Evolutionary conservation across 1,140 invertebrate species (phyloP).

Genomic region (Wiebesia pumilae): DNA sequence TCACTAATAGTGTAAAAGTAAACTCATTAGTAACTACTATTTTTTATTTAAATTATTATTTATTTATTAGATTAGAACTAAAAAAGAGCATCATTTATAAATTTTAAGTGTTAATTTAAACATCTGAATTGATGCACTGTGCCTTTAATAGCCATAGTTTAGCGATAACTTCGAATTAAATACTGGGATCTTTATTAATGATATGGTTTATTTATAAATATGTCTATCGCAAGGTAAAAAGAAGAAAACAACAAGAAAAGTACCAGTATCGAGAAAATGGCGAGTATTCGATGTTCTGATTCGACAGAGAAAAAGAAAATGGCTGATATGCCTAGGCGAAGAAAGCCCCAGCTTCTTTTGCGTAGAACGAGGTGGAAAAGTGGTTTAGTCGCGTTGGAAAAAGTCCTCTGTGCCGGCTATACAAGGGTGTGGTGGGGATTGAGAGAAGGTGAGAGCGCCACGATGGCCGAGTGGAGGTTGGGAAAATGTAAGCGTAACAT

Average conservation of each 20-base stretch:
- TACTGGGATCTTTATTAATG: too few relatives aligned
- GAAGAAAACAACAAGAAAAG: neutral
- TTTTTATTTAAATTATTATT: too few relatives aligned
- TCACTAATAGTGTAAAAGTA: too few relatives aligned
- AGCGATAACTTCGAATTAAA: too few relatives aligned
- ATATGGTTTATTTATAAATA: too few relatives aligned
- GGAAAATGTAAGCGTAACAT: conserved; percentile 14
- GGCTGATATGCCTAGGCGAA: neutral
- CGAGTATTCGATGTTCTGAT: neutral
- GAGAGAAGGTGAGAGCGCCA: neutral
- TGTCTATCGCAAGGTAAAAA: neutral
- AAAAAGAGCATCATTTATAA: too few relatives aligned
- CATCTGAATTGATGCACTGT: too few relatives aligned
- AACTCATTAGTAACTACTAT: too few relatives aligned
- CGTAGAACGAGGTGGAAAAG: neutral
- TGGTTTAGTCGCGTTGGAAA: neutral
- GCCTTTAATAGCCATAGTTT: too few relatives aligned
- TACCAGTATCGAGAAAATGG: conserved; percentile 38
- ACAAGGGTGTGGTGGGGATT: neutral
- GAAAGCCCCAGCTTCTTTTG: neutral
- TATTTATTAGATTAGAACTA: too few relatives aligned
- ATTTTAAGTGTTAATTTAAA: too few relatives aligned
- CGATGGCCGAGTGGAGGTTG: neutral
- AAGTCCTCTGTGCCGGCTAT: neutral
- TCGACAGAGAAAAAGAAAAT: conserved; percentile 23